Conservation (phyloP, 2,113 vertebrate genomes). For the Mobula birostris region DNA sequence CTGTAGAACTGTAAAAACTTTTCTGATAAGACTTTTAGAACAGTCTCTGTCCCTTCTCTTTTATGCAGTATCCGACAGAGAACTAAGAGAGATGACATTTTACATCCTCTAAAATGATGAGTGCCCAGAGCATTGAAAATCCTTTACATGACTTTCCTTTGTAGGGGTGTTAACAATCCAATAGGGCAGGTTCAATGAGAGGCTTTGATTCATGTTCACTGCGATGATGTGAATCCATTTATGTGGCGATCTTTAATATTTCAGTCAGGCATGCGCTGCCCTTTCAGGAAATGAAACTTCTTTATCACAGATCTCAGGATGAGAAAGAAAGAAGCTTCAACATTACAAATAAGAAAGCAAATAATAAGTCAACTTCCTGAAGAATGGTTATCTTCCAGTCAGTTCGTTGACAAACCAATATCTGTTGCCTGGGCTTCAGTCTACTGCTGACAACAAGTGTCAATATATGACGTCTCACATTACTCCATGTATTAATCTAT, state of each 20-base stretch:
- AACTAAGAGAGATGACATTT: not conserved
- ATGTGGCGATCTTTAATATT: not conserved
- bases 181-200: not conserved
- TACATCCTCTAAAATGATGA: not conserved
- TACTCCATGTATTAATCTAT: not conserved
- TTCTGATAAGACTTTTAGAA: not conserved
- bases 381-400: not conserved
- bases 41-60: not conserved
- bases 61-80: not conserved
- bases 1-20: not conserved
- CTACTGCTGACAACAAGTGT: not conserved
- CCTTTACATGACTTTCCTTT: not conserved
- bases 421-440: not conserved
- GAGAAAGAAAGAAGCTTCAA: not conserved
- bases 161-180: not conserved
- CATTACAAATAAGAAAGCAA: not conserved
- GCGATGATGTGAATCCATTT: not conserved
- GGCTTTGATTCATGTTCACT: not conserved
- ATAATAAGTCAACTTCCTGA: not conserved
- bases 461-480: not conserved
- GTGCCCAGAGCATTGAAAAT: not conserved
- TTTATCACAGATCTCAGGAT: not conserved
- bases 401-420: constrained; percentile 12
- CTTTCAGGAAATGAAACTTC: not conserved
- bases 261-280: not conserved